These are phyloP conservation scores for Setipinna tenuifilis DNA, from an alignment of 2,797 vertebrate genomes.

Conservation along the genomic window DNA sequence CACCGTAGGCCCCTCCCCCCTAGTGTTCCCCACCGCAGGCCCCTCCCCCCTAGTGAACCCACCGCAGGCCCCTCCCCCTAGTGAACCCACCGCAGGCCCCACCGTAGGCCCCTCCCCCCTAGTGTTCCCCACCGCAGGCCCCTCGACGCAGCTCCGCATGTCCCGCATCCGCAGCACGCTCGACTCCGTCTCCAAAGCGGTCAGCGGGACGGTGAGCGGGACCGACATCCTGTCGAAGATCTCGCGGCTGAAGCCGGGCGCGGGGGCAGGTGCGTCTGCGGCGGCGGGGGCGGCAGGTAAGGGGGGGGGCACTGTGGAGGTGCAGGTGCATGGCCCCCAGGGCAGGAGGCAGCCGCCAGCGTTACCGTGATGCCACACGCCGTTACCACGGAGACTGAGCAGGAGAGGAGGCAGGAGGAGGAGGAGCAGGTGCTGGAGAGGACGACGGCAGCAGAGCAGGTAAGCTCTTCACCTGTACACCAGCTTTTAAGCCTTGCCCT, in stretches of 20 bases:
- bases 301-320: slow-evolving; percentile 54
- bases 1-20: not conserved
- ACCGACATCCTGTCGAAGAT: slow-evolving; percentile 87
- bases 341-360: not conserved
- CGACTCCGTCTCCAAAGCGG: slow-evolving; percentile 89
- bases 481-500: no score
- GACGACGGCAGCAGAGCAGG: not conserved
- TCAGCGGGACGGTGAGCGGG: slow-evolving; percentile 79
- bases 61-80: not conserved
- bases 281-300: slow-evolving; percentile 9
- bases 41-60: slow-evolving; percentile 29
- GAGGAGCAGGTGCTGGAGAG: not conserved
- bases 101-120: not conserved
- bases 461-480: no score
- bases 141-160: slow-evolving; percentile 75
- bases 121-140: slow-evolving; percentile 20
- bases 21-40: slow-evolving; percentile 25
- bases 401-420: slow-evolving; percentile 41
- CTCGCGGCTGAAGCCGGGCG: slow-evolving; percentile 80
- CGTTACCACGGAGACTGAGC: slow-evolving; percentile 60
- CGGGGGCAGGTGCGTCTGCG: not conserved
- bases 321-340: slow-evolving; percentile 51
- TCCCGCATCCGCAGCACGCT: slow-evolving; percentile 91
- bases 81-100: slow-evolving; percentile 19
- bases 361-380: slow-evolving; percentile 14